Conservation (phyloP, 37 sponge, comb jelly and placozoan genomes). For the Mnemiopsis leidyi region DNA sequence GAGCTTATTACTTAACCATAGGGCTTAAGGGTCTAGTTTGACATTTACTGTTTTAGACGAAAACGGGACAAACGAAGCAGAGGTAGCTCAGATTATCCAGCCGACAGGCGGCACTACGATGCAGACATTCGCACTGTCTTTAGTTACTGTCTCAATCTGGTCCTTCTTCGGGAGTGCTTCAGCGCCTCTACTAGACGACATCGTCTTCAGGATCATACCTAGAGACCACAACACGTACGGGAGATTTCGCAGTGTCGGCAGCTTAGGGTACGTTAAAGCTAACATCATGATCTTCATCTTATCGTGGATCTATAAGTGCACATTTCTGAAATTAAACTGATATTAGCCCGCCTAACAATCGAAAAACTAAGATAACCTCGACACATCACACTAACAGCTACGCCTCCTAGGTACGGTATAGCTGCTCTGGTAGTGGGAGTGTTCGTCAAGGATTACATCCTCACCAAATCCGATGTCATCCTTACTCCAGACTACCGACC, state of each 20-base stretch:
- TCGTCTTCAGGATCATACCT: constrained; percentile 34
- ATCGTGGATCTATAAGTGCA: no score
- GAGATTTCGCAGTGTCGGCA: constrained; percentile 11
- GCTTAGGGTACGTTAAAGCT: constrained; percentile 21
- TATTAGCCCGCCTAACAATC: no score
- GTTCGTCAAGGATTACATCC: constrained; percentile 42
- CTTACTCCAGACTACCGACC: constrained; percentile 50
- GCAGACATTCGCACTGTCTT: constrained; percentile 25
- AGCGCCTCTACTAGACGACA: constrained; percentile 30
- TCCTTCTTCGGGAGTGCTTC: constrained; percentile 50
- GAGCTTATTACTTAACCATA: no score
- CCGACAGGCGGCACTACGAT: background rate
- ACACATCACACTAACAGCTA: no score
- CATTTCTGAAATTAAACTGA: no score
- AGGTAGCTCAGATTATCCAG: background rate
- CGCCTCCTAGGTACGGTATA: constrained; percentile 17
- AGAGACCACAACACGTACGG: constrained; percentile 39
- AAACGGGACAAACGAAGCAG: background rate
- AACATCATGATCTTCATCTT: no score
- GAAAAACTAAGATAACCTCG: no score
- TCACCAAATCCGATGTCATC: background rate
- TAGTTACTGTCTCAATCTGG: constrained; percentile 21
- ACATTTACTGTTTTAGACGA: background rate
- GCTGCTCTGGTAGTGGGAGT: constrained; percentile 42
- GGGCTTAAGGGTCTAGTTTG: no score